These are phyloP conservation scores for Metalampra italica DNA, from an alignment of 2,888 invertebrate genomes.

Conservation along the genomic window DNA sequence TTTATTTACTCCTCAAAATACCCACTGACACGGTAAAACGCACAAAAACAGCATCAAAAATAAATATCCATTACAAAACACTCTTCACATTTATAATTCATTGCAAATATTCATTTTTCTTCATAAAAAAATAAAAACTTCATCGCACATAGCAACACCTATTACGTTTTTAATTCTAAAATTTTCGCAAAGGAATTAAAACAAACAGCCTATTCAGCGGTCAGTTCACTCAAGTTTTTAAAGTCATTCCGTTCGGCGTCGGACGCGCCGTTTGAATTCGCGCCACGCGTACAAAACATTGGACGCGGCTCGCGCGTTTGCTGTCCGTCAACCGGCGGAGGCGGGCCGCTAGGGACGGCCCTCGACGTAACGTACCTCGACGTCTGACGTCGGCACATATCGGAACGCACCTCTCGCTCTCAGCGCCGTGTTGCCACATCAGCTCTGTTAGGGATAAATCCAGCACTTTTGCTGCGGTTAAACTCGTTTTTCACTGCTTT, in stretches of 20 bases:
- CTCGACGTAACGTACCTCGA: slow-evolving; percentile 39
- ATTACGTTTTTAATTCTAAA: too few relatives aligned
- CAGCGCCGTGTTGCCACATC: slow-evolving; percentile 26
- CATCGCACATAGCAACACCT: too few relatives aligned
- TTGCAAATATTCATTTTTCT: too few relatives aligned
- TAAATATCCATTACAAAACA: background rate
- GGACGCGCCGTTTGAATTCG: slow-evolving; percentile 2
- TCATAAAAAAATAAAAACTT: too few relatives aligned
- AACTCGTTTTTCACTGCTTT: too few relatives aligned
- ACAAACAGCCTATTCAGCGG: background rate
- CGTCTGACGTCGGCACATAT: slow-evolving; percentile 30
- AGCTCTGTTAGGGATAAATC: too few relatives aligned
- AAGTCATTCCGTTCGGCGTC: slow-evolving; percentile 35
- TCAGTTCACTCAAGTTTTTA: slow-evolving; percentile 2
- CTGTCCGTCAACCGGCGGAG: slow-evolving; percentile 47
- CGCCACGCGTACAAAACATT: slow-evolving; percentile 55
- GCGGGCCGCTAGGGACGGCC: slow-evolving; percentile 50
- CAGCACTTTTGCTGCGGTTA: too few relatives aligned
- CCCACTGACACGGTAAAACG: slow-evolving; percentile 45
- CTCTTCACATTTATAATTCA: too few relatives aligned
- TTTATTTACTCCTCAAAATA: slow-evolving; percentile 54
- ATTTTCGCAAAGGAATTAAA: background rate
- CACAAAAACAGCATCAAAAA: slow-evolving; percentile 31
- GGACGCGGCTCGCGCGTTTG: slow-evolving; percentile 59
- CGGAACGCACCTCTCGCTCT: slow-evolving; percentile 47